Percentiles rank a stretch among this genome's conserved stretches.
phyloP scores from a whole-genome alignment of 2,113 vertebrate genomes.

The Datnioides undecimradiatus region DNA sequence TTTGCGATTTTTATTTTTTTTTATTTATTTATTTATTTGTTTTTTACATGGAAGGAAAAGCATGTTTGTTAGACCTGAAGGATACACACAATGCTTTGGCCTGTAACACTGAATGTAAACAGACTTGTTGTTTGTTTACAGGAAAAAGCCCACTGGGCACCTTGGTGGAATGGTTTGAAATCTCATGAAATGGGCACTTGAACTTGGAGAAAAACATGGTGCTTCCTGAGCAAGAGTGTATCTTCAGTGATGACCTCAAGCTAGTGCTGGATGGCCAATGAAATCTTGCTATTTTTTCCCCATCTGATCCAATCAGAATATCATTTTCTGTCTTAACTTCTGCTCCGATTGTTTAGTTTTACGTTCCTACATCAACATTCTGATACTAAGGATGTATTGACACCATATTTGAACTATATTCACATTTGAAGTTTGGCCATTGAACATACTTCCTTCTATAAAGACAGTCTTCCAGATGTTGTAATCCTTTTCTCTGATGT shows the following conservation, averaged over 20 bases:
- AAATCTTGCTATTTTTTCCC: neutral
- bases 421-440: neutral
- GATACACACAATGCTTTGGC: no score
- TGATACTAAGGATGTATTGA: neutral
- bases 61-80: neutral
- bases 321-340: neutral
- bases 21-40: no score
- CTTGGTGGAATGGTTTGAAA: no score
- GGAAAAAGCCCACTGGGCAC: neutral
- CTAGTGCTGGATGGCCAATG: neutral
- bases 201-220: no score
- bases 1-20: no score
- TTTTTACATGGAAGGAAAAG: no score
- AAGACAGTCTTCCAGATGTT: neutral
- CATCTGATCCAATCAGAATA: no score
- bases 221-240: neutral
- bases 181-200: no score
- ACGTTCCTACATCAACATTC: neutral
- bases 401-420: no score
- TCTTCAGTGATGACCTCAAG: neutral
- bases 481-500: neutral
- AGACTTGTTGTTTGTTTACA: neutral
- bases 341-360: neutral
- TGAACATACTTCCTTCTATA: neutral
- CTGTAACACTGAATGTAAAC: neutral